Percentiles rank a stretch among this genome's conserved stretches.
These are phyloP conservation scores for Papilio protenor DNA, from an alignment of 2,888 invertebrate genomes.

Conservation along the genomic window DNA sequence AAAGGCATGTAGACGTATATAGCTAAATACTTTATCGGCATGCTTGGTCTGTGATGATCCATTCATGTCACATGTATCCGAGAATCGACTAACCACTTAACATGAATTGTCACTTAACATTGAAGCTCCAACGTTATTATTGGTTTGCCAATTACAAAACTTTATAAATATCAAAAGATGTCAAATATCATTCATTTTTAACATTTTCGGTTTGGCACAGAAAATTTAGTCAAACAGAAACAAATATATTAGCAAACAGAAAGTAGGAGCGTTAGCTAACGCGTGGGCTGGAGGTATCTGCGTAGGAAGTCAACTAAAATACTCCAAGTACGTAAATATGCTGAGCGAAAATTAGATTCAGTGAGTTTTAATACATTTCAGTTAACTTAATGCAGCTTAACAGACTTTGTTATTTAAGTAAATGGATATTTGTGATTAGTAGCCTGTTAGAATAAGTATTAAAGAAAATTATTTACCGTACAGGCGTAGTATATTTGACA, in stretches of 20 bases:
- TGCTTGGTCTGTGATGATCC: no score
- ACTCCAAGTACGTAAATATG: constrained; percentile 30
- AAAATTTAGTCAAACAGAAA: constrained; percentile 23
- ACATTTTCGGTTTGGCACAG: constrained; percentile 12
- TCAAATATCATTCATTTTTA: no score
- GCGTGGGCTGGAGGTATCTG: constrained; percentile 17
- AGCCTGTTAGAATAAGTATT: neutral
- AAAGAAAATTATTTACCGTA: neutral
- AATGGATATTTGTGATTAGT: neutral
- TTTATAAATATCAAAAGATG: no score
- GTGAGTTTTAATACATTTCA: constrained; percentile 35
- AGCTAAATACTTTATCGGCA: no score
- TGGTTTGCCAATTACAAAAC: no score
- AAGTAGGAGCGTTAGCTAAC: constrained; percentile 28
- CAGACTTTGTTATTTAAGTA: neutral
- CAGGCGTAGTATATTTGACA: neutral
- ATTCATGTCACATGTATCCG: no score
- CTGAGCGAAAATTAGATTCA: constrained; percentile 28
- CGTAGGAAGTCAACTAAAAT: constrained; percentile 37
- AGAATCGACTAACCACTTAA: no score
- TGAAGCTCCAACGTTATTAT: no score
- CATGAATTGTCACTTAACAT: no score
- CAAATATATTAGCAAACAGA: constrained; percentile 15
- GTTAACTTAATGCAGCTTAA: constrained; percentile 14
- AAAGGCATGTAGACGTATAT: no score